Conservation (phyloP, 2,113 vertebrate genomes). For the Corythornis vintsioides region DNA sequence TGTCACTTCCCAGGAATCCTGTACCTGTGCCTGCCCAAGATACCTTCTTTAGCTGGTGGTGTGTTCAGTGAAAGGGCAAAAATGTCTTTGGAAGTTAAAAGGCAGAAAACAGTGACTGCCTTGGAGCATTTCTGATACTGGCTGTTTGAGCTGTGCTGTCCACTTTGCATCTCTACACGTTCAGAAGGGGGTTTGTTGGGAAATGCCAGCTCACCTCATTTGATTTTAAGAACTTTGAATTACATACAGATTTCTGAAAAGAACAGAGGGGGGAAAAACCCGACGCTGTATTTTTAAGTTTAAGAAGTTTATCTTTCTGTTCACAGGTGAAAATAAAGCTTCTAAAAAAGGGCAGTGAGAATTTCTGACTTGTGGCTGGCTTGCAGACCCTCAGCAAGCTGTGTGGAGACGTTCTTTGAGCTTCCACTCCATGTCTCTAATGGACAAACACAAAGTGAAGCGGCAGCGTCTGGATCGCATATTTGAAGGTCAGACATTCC, state of each 20-base stretch:
- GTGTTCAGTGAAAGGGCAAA: neutral
- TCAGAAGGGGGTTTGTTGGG: neutral
- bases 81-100: neutral
- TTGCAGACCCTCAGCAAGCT: constrained; percentile 25
- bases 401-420: constrained; percentile 55
- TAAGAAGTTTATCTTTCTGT: constrained; percentile 2
- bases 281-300: neutral
- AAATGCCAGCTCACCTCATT: neutral
- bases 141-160: neutral
- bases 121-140: neutral
- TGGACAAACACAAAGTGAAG: constrained; percentile 81
- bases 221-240: neutral
- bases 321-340: constrained; percentile 41
- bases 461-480: constrained; percentile 76
- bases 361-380: constrained; percentile 28
- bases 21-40: neutral
- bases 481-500: constrained; percentile 72
- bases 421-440: constrained; percentile 62
- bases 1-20: neutral
- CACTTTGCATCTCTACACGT: neutral
- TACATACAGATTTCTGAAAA: neutral
- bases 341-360: neutral
- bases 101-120: neutral
- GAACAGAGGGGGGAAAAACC: neutral
- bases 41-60: neutral